These are phyloP conservation scores for Sphenodon punctatus DNA, from an alignment of 2,797 vertebrate species.

Conservation along the genomic window DNA sequence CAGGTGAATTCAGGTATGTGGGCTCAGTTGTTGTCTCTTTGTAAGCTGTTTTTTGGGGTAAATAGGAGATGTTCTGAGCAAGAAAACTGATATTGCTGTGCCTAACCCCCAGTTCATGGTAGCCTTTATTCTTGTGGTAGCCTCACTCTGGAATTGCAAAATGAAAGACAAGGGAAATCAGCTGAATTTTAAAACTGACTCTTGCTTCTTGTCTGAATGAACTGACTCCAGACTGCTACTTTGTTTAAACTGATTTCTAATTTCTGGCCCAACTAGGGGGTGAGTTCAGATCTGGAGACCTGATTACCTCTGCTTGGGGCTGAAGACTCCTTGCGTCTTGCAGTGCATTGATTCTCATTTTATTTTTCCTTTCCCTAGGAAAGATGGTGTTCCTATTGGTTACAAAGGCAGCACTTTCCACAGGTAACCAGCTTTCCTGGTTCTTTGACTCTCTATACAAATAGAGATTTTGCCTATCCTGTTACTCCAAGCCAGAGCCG, in stretches of 20 bases:
- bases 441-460: not conserved
- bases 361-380: conserved; percentile 77
- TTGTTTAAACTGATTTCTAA: not conserved
- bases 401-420: conserved; percentile 96
- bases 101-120: rapidly evolving
- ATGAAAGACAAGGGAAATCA: not conserved
- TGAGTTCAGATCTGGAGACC: too few relatives aligned
- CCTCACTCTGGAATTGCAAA: not conserved
- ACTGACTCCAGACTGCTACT: not conserved
- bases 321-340: not conserved
- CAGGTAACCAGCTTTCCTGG: too few relatives aligned
- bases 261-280: too few relatives aligned
- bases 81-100: not conserved
- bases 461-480: too few relatives aligned
- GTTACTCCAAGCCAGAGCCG: too few relatives aligned
- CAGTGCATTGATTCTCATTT: rapidly evolving
- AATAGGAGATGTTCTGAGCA: not conserved
- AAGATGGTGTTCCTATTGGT: conserved; percentile 94
- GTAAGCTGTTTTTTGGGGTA: not conserved
- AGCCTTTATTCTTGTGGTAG: too few relatives aligned
- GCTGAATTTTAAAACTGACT: not conserved
- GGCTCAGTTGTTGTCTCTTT: not conserved
- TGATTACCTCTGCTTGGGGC: not conserved
- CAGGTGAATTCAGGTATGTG: conserved; percentile 94
- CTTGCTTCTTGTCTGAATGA: not conserved